Base-by-base conservation (phyloP, 2,797 vertebrate genomes). In the Gadopsis marmoratus region DNA sequence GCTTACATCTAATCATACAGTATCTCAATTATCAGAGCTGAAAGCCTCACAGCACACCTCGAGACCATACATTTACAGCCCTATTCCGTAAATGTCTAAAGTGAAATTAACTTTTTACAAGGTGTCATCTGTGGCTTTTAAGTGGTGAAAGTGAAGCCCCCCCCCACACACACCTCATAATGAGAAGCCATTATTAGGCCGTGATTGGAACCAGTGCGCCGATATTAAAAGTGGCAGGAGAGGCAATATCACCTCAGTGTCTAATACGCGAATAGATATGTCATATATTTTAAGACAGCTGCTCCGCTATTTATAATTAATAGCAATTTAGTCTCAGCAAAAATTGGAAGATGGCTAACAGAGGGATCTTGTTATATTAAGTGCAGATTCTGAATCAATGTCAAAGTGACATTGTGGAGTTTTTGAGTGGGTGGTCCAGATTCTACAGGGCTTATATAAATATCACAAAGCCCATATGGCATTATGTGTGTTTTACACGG, bases 281-380 rank as follows among this genome's bases (percentile, higher is more conserved):
- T 94, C 93, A 93, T 93, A 92, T 94, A 94, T 94, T 94, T 94
- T 93, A 92, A 93, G 93, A 94, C 94, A 94, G 92, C 93, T 95
- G 93, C 91, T 93, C 76, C 5, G 72, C 93, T 94, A 91, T 92
- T 93, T 92, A 93, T 93, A 94, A 94, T 95, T 95, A 94, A 94
- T 94, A 93, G 88, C 93, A 93, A 91, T 93, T 93, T 93, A 90
- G 92, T 88, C 84, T 75, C 80, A 62, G 87, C 85, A 86, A 91
- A 89, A 90, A 91, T 80, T 67, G 78, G 86, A 79, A 81, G 91
- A 90, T 81, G 74, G 89, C 89, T 82, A 91, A 89, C 91, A 90
- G 86, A 90, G 76, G 90, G 82, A 90, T 92, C 90, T 86, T 86
- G 88, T 92, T 93, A 88, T 81, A 90, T 91, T 92, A 91, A 89